Conservation (phyloP, 1,140 invertebrate genomes). For the Drosophila nikananu region DNA sequence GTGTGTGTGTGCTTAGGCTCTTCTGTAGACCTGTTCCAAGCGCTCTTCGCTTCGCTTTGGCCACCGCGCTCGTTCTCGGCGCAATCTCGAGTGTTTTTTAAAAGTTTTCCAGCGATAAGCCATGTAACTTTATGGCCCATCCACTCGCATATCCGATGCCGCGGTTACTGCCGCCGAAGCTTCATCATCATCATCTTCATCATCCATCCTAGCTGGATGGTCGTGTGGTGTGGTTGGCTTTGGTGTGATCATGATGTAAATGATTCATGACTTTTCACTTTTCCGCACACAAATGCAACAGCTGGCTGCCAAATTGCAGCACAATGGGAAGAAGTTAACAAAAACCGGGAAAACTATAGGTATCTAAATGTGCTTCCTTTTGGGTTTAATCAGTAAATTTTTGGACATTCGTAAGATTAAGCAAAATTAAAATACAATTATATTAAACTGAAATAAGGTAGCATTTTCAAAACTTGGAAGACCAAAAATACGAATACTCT, state of each 20-base stretch:
- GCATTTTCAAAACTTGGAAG: background rate
- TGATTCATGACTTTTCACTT: slow-evolving; percentile 83
- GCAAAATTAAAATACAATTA: background rate
- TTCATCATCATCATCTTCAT: slow-evolving; percentile 28
- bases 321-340: slow-evolving; percentile 44
- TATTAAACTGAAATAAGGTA: background rate
- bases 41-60: slow-evolving; percentile 32
- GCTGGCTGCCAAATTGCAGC: slow-evolving; percentile 22
- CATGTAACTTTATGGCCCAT: slow-evolving; percentile 75
- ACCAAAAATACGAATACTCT: no score
- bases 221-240: slow-evolving; percentile 48
- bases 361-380: background rate
- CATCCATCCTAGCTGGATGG: slow-evolving; percentile 57
- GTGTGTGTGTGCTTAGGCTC: background rate
- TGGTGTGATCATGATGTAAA: slow-evolving; percentile 74
- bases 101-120: slow-evolving; percentile 82
- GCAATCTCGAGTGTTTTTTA: slow-evolving; percentile 80
- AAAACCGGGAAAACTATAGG: background rate
- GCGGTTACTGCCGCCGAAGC: slow-evolving; percentile 13
- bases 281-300: slow-evolving; percentile 40
- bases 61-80: slow-evolving; percentile 58
- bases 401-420: background rate
- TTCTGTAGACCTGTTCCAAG: slow-evolving; percentile 43
- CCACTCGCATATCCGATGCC: slow-evolving; percentile 58
- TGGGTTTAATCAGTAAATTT: background rate